These are phyloP conservation scores for Atlantisia rogersi DNA, from an alignment of 2,113 vertebrate species.

Conservation along the genomic window DNA sequence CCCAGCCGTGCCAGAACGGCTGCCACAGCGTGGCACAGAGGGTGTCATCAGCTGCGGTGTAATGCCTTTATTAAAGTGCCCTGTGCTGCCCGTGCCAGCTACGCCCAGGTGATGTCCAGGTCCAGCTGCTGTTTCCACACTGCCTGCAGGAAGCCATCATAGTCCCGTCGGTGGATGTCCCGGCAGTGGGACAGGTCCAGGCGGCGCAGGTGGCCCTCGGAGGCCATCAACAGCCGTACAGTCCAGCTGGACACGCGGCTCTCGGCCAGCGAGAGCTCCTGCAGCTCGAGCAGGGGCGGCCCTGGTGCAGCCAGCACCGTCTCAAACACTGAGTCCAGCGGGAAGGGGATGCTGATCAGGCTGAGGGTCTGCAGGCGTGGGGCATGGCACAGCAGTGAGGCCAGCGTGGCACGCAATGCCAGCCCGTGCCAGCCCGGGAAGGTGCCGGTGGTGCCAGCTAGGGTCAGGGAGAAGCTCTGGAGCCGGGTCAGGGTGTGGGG, in stretches of 20 bases:
- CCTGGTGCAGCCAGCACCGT: neutral
- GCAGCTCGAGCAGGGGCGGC: neutral
- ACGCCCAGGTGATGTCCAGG: slow-evolving; percentile 54
- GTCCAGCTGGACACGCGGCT: neutral
- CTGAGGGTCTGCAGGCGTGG: neutral
- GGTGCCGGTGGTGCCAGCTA: neutral
- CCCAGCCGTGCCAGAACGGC: accelerated
- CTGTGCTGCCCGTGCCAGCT: accelerated
- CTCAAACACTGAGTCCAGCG: slow-evolving; percentile 46
- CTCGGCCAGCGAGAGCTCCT: slow-evolving; percentile 32
- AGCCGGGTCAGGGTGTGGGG: neutral
- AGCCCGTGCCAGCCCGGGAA: neutral
- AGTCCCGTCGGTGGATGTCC: slow-evolving; percentile 51
- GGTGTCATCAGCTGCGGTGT: accelerated
- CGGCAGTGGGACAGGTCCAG: slow-evolving; percentile 60
- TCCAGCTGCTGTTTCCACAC: neutral
- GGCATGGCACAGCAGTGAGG: neutral
- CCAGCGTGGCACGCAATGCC: neutral
- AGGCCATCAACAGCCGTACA: slow-evolving; percentile 16
- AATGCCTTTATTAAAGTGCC: slow-evolving; percentile 6
- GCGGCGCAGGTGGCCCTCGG: neutral
- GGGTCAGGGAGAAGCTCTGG: slow-evolving; percentile 6
- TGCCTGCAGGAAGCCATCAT: neutral
- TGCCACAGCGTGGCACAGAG: accelerated
- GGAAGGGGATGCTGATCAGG: slow-evolving; percentile 9